Evolutionary conservation across 2,888 invertebrate species (phyloP).

Genomic region (Escarpia spicata): DNA sequence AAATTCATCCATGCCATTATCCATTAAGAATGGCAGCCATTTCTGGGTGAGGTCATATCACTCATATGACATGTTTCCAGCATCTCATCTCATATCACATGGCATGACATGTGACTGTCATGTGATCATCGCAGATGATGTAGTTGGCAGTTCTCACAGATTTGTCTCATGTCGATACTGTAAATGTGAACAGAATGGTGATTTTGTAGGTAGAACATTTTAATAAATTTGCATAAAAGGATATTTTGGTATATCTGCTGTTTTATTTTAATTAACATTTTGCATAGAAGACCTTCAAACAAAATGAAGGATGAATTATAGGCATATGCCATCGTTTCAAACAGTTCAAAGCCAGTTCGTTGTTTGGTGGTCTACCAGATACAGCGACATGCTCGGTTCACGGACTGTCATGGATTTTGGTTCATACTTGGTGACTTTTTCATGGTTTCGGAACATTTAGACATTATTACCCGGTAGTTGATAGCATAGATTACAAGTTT

Average conservation of each 20-base stretch:
- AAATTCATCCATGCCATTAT: not conserved
- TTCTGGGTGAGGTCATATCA: not conserved
- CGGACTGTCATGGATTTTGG: too few relatives aligned
- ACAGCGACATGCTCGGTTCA: too few relatives aligned
- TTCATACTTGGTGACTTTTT: too few relatives aligned
- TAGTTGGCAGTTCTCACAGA: not conserved
- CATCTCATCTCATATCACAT: not conserved
- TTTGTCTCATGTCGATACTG: slow-evolving; percentile 32
- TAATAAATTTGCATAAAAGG: not conserved
- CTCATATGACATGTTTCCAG: not conserved
- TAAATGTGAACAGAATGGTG: not conserved
- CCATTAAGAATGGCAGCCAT: not conserved
- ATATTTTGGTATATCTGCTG: not conserved
- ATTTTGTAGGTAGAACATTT: not conserved
- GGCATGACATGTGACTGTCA: not conserved
- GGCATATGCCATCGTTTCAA: too few relatives aligned
- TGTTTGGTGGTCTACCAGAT: too few relatives aligned
- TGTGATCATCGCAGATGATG: not conserved
- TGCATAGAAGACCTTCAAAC: not conserved
- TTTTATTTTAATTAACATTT: not conserved
- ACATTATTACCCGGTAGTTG: too few relatives aligned
- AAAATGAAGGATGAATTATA: too few relatives aligned
- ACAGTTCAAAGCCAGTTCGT: too few relatives aligned
- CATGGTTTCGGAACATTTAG: too few relatives aligned
- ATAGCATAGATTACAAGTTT: too few relatives aligned